These are phyloP conservation scores for Cyanoliseus patagonus DNA, from an alignment of 2,113 vertebrate genomes.

Conservation along the genomic window DNA sequence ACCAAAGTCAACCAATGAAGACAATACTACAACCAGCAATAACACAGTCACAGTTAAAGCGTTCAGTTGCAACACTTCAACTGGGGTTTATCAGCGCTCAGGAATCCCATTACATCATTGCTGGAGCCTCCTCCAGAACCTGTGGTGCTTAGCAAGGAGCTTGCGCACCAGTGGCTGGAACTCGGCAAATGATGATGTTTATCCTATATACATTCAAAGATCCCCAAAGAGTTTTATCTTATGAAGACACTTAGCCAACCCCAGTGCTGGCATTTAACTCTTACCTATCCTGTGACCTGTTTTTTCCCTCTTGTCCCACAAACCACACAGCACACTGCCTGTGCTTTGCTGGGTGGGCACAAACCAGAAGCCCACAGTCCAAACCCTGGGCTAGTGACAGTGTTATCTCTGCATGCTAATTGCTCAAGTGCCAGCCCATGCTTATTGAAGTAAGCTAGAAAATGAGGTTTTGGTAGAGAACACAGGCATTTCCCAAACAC, in stretches of 20 bases:
- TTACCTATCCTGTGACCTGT: accelerated
- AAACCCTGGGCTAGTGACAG: accelerated
- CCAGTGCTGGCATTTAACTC: neutral
- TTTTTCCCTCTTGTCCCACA: neutral
- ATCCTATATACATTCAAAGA: neutral
- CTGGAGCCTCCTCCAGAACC: neutral
- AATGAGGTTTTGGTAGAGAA: neutral
- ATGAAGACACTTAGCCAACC: neutral
- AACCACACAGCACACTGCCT: neutral
- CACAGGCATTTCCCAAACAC: neutral
- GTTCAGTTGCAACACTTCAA: accelerated
- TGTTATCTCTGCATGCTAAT: accelerated
- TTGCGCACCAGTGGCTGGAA: accelerated
- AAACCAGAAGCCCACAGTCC: neutral
- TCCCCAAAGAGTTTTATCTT: neutral
- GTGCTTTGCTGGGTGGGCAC: neutral
- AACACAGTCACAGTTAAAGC: neutral
- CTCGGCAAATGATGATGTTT: neutral
- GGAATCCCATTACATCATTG: neutral
- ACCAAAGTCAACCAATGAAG: neutral
- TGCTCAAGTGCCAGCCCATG: neutral
- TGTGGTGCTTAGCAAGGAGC: neutral
- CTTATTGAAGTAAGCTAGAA: neutral
- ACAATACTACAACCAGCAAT: neutral
- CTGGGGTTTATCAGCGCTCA: neutral